Evolutionary conservation across 2,113 vertebrate genomes (phyloP), one percentile per base, ranked within the genome.

Genomic region (Ceuthmochares aereus): DNA sequence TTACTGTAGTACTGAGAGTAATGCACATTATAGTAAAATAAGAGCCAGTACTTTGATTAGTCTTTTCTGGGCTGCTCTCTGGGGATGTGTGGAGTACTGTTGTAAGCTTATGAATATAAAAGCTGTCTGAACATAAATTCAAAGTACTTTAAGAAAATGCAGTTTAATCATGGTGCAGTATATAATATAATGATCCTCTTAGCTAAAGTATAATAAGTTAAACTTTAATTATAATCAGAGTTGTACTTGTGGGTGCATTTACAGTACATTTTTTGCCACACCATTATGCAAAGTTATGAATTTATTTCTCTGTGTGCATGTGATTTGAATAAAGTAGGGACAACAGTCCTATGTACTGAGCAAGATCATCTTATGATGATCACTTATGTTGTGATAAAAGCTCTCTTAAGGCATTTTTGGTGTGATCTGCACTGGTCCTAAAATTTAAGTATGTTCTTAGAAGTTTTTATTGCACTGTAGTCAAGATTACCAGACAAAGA

Each of bases 121-220:
- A 91, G 23, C 40, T 62, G 37, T 64, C 36, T 86, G 64, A 83
- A 69, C 62, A 59, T 77, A 79, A 86, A 91, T 87, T 66, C 20
- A 56, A 87, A 75, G 49, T 80, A 36, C 36, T 82, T 72, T n/a
- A 84, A 87, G 60, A 85, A 91, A 95, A 62, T 74, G 49, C 17
- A 40, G 25, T 75, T 70, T 73, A 88, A 79, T 77, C 64, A 68
- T 80, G 73, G 29, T 68, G 89, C 12, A 75, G 52, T 63, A 88
- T 93, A 86, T 92, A 94, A 89, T 68, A 60, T 90, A 94, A 97
- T 80, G 95, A 93, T 86, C 82, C 70, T 91, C 74, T 95, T 90
- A 95, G 70, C 55, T 80, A 51, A 51, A 77, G 55, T 74, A 67
- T 88, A 97, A 77, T 87, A 95, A 93, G 78, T 93, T 93, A 96